Evolutionary conservation across 2,113 vertebrate genomes (phyloP).

Genomic region (Poeciliopsis turrubarensis): DNA sequence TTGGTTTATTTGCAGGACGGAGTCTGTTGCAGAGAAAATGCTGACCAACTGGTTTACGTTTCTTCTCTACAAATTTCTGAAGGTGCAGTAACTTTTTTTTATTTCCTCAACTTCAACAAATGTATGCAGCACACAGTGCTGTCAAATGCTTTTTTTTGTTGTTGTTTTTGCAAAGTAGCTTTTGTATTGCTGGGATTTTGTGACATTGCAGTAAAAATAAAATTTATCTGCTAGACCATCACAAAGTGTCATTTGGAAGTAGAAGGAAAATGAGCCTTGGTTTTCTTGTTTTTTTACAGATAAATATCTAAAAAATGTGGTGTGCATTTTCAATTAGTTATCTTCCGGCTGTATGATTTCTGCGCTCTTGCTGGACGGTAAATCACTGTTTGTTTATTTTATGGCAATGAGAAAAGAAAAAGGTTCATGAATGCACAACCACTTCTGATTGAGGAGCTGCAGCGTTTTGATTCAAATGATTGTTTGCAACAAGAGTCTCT

Average conservation of each 20-base stretch:
- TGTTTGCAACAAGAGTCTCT: constrained; percentile 8
- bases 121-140: no score
- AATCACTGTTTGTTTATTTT: not conserved
- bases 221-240: not conserved
- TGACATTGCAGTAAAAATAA: not conserved
- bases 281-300: not conserved
- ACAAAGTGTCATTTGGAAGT: not conserved
- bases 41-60: constrained; percentile 79
- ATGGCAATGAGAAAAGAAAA: constrained; percentile 21
- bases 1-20: constrained; percentile 66
- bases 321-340: not conserved
- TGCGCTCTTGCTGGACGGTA: no score
- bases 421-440: constrained; percentile 35
- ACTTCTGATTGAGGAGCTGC: constrained; percentile 40
- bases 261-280: no score
- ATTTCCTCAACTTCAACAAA: not conserved
- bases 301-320: not conserved
- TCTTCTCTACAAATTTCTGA: constrained; percentile 77
- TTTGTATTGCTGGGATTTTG: not conserved
- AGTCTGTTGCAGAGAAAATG: constrained; percentile 80
- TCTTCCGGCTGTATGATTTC: no score
- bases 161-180: not conserved
- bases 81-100: constrained; percentile 55
- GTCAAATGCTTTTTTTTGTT: no score
- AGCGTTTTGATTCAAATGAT: constrained; percentile 5